Evolutionary conservation across 2,888 invertebrate species (phyloP).

Genomic region (Galeopsomyia nigrocyanea): DNA sequence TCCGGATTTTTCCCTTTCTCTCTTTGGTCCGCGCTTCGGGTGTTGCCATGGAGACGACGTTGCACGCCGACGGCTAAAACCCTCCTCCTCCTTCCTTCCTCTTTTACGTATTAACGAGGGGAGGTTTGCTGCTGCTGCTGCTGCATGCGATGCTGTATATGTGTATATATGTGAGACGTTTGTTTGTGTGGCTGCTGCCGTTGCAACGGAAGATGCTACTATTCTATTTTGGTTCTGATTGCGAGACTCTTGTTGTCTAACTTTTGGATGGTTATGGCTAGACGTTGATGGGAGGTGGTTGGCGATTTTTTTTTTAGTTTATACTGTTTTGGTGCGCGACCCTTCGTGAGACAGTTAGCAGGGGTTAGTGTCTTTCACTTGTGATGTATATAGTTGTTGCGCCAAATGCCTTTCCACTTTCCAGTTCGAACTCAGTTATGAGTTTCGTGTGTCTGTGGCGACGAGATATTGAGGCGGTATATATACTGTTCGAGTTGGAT

Average conservation of each 20-base stretch:
- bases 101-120: conserved; percentile 42
- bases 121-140: conserved; percentile 9
- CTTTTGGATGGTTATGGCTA: no score
- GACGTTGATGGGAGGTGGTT: not conserved
- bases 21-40: conserved; percentile 20
- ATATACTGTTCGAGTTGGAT: no score
- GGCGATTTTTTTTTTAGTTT: not conserved
- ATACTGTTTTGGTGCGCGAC: not conserved
- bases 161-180: no score
- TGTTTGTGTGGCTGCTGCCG: no score
- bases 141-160: not conserved
- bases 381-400: no score
- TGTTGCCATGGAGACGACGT: not conserved
- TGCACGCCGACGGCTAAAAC: not conserved
- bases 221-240: conserved; percentile 34
- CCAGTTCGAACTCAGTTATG: no score
- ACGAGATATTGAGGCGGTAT: no score
- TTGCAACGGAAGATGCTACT: conserved; percentile 4
- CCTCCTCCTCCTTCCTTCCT: not conserved
- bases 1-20: conserved; percentile 8
- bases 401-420: no score
- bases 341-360: no score
- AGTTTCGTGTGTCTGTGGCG: no score
- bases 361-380: no score
- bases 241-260: conserved; percentile 21